phyloP scores from a whole-genome alignment of 2,113 vertebrate genomes.

The Oreotrochilus melanogaster region DNA sequence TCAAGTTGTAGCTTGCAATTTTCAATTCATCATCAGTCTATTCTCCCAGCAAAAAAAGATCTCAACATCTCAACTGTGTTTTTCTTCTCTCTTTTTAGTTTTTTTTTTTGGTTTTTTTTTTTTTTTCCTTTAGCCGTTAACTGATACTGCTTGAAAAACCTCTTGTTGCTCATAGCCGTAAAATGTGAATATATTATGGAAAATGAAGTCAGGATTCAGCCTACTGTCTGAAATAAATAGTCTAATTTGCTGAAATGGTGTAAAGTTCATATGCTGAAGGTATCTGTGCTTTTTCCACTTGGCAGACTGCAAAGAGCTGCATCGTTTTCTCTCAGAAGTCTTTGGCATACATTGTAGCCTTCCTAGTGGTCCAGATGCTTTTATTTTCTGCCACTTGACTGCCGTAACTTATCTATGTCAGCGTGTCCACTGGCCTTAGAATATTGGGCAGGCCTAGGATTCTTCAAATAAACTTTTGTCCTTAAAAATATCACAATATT shows the following conservation, averaged over 20 bases:
- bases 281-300: neutral
- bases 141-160: neutral
- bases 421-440: neutral
- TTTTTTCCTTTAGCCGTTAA: neutral
- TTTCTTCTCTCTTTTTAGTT: neutral
- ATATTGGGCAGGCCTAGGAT: neutral
- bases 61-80: neutral
- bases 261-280: neutral
- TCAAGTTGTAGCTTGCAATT: neutral
- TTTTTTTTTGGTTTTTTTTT: neutral
- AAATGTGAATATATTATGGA: neutral
- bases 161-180: neutral
- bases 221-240: neutral
- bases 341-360: neutral
- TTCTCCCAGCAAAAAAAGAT: neutral
- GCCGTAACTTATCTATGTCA: neutral
- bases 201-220: neutral
- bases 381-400: neutral
- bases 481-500: accelerated
- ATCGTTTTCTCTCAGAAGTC: neutral
- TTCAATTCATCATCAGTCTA: neutral
- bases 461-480: neutral
- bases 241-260: accelerated
- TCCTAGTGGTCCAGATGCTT: neutral
- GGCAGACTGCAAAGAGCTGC: neutral